Evolutionary conservation across 1,140 invertebrate species (phyloP), one percentile per base, ranked within the genome.

Genomic region (Caenorhabditis tropicalis): DNA sequence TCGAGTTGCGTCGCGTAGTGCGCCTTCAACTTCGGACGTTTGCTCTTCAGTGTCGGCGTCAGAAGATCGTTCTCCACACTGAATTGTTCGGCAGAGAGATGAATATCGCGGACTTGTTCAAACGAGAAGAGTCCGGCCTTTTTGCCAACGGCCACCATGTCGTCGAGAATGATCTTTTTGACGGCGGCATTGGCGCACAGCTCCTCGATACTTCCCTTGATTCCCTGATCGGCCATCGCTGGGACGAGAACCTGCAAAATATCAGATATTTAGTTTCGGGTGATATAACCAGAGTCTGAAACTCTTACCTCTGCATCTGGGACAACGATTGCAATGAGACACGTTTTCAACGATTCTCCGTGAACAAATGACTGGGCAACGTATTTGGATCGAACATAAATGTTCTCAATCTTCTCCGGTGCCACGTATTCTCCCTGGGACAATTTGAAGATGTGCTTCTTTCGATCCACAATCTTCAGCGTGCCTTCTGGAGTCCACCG

Each of bases 21-120:
- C 24, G 79, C 82, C 86, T 90, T 88, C 53, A 92, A 56, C 39
- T 87, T 56, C 31, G 89, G 91, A 29, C 92, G 89, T 82, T 98
- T 98, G 84, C 95, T 94, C 92, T 99, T 99, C 91, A 99, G 93
- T 53, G 97, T 98, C 48, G 98, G 97, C 48, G 98, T 99, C 33
- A 99, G 92, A 21, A 99, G 94, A 84, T 95, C 96, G 92, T 99
- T 99, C 92, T 98, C 96, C 80, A 98, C 94, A 49, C 96, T 96
- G 93, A 99, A 99, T 65, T 95, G 94, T 33, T 91, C 88, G 6
- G 95, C 94, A 92, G 96, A 95, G 31, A 99, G 92, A 48, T 56
- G 95, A 86, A 91, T 88, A 79, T 88, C 90, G n/a, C 89, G 91
- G 1, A 89, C 90, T 94, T 98, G 96, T 93, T 99, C 97, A 91